Base-by-base conservation (phyloP, 2,113 vertebrate genomes). In the Pyxicephalus adspersus region DNA sequence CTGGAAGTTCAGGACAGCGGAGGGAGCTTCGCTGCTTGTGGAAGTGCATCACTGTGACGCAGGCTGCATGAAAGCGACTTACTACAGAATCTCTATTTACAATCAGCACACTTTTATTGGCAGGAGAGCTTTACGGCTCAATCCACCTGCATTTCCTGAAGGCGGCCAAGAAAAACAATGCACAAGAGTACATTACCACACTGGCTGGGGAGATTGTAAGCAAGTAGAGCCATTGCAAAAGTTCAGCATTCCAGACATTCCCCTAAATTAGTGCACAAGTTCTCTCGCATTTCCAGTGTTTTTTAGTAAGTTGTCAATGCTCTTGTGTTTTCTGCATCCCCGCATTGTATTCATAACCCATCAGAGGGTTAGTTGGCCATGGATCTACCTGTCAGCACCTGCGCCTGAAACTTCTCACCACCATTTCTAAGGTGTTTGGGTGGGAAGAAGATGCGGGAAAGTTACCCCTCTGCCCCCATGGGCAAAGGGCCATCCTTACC, bases 161-260 rank as follows among this genome's bases (percentile, higher is more conserved):
- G 38, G 34, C 67, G 19, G 77, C 29, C 31, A 26, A 79, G 29
- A 22, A 45, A 63, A 38, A 63, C 11, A 63, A n/a, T 80, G 63
- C 34, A n/a, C 29, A 78, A 70, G 20, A 34, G 25, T 57, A 19
- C 51, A 68, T 68, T 68, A 64, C 22, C 45, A 80, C 55, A 58
- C 22, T 28, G n/a, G 20, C 28, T 60, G 55, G 28, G 54, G 23
- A 64, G 26, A 64, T 22, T 73, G 50, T 50, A n/a, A 64, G 22
- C 19, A 23, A 68, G 58, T 58, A 23, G 61, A 64, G 31, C 73
- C 58, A 20, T 26, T 65, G 26, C 51, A 57, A 78, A 78, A 67
- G 61, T 28, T 65, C 61, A 52, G 64, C 76, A 77, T 77, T 66
- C 76, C 76, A 31, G 26, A 65, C 76, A 65, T 77, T 65, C 76